A percentile compares a stretch with the other conserved stretches of the same genome.
Conservation (phyloP, 2,113 vertebrate species). For the Tachysurus fulvidraco region DNA sequence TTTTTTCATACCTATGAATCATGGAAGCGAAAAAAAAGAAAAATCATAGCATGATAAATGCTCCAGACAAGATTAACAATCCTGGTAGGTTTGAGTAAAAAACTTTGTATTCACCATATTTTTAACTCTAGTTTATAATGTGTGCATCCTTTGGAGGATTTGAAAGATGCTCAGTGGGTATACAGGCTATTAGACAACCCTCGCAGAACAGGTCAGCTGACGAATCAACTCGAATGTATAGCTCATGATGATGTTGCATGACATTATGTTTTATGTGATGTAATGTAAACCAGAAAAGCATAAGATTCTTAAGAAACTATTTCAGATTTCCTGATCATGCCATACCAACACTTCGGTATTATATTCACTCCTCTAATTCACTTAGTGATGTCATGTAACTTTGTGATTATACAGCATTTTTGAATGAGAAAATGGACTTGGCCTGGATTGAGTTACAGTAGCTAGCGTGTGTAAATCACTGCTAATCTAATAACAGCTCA, state of each 20-base stretch:
- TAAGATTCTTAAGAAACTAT: background rate
- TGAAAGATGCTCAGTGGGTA: background rate
- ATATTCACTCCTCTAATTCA: too few relatives aligned
- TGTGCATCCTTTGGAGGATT: background rate
- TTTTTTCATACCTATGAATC: background rate
- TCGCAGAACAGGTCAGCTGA: background rate
- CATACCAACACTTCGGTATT: background rate
- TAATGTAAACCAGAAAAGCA: background rate
- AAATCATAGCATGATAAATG: background rate
- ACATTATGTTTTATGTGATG: background rate
- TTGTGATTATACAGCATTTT: constrained; percentile 4
- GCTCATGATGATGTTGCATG: background rate
- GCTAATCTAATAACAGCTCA: constrained; percentile 41
- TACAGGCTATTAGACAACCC: background rate
- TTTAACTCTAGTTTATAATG: background rate
- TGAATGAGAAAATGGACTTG: constrained; percentile 10
- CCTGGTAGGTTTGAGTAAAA: background rate
- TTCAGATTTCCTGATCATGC: background rate
- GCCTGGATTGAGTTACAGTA: constrained; percentile 32
- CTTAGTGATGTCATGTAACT: background rate
- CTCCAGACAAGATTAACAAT: background rate
- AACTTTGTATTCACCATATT: background rate
- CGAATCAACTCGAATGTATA: background rate
- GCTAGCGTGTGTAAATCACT: constrained; percentile 32
- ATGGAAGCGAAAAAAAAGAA: background rate